Percentiles rank a stretch among this genome's conserved stretches.
These are phyloP conservation scores for Alca torda DNA, from an alignment of 2,797 vertebrate species.

Conservation along the genomic window DNA sequence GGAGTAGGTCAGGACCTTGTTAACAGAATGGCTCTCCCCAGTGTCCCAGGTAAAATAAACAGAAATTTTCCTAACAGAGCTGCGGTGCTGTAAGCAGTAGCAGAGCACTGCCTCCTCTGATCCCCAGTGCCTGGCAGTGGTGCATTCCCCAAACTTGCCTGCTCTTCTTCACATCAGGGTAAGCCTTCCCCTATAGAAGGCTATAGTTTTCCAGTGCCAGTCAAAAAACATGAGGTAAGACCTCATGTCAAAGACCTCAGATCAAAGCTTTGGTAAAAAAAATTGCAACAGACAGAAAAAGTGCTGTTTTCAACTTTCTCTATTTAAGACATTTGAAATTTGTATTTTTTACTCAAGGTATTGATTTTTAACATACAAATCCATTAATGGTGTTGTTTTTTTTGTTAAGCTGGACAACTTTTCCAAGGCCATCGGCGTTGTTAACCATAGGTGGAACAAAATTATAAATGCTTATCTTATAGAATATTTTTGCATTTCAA, in stretches of 20 bases:
- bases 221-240: accelerated
- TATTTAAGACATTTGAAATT: not conserved
- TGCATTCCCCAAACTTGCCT: not conserved
- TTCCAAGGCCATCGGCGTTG: not conserved
- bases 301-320: not conserved
- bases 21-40: not conserved
- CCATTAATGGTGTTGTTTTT: not conserved
- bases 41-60: not conserved
- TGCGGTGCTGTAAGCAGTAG: not conserved
- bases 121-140: not conserved
- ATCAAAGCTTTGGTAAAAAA: not conserved
- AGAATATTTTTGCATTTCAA: not conserved
- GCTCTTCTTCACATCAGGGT: not conserved
- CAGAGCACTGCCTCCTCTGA: not conserved
- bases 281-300: not conserved
- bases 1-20: not conserved
- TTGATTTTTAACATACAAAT: not conserved
- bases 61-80: not conserved
- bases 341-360: not conserved
- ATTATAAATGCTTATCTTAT: not conserved
- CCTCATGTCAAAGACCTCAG: not conserved
- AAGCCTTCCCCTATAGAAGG: not conserved
- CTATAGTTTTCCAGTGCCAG: not conserved
- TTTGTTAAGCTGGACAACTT: not conserved
- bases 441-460: not conserved